Base-by-base conservation (phyloP, 1,140 invertebrate genomes). In the Ceratosolen fusciceps region DNA sequence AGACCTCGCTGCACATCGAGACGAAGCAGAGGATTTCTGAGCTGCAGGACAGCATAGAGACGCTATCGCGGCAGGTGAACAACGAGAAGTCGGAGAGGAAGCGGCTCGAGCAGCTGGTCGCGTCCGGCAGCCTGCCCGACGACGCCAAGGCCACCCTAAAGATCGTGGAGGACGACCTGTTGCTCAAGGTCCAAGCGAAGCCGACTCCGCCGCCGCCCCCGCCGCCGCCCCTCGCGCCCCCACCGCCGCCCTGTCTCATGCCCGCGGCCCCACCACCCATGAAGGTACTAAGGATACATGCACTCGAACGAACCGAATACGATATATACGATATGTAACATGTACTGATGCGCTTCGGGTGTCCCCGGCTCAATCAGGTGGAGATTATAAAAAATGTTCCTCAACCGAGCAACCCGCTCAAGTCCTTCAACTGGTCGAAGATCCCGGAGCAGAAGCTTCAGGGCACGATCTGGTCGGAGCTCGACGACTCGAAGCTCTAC, bases 381-480 rank as follows among this genome's bases (percentile, higher is more conserved):
- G 90, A 90, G 82, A 87, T 90, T 31, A 81, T 90, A 82, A 96
- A 96, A 86, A 94, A 96, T 83, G 94, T 96, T 76, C 97, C 97
- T 81, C 96, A 97, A 84, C 96, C 98, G 8, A 94, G 95, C 26
- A 96, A 96, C 90, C 96, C 97, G 0, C 90, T 99, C 2, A 99
- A 99, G 88, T 98, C 97, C 37, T 98, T 99, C 90, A 99, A 99
- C 90, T 99, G 98, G 98, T 96, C 96, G 10, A 98, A 98, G 85
- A 91, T 99, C 81, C 95, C 97, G 0, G 96, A 98, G 84, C 93
- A 96, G 31, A 96, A 96, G 85, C 88, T 96, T 0, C 94, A 94
- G 80, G 97, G 97, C 8, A 99, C 98, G 0, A 95, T 99, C 77
- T 99, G 98, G 97, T 95, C 94, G 79, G 96, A 98, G 85, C 87